Conservation (phyloP, 2,797 vertebrate genomes). For the Sebastes matsubarae region DNA sequence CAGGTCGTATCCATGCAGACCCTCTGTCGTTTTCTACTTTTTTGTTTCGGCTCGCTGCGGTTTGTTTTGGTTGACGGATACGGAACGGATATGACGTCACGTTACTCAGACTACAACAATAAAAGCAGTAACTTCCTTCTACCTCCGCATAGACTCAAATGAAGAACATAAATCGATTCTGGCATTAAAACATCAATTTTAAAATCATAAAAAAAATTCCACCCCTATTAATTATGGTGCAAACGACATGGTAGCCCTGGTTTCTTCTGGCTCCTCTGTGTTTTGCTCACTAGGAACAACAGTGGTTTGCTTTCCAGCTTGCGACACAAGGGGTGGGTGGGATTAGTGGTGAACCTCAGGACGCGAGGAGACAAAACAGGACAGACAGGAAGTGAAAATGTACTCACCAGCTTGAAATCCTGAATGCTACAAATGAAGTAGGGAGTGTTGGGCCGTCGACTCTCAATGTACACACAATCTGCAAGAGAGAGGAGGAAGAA, state of each 20-base stretch:
- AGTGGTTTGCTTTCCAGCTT: constrained; percentile 31
- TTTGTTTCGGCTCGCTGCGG: no score
- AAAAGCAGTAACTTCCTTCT: no score
- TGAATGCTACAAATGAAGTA: constrained; percentile 99
- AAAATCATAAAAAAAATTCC: no score
- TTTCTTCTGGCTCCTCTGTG: constrained; percentile 39
- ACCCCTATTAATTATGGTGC: constrained; percentile 20
- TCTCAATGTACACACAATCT: constrained; percentile 99
- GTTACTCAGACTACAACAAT: no score
- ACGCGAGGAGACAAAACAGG: constrained; percentile 10
- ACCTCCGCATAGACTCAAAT: not conserved
- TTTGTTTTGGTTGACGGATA: no score
- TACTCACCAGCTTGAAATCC: constrained; percentile 99
- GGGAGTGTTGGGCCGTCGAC: constrained; percentile 96
- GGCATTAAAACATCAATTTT: no score
- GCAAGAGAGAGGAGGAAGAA: constrained; percentile 64
- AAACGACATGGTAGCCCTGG: constrained; percentile 3
- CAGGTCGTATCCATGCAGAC: no score
- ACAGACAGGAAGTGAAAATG: constrained; percentile 28
- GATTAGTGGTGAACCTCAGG: constrained; percentile 5
- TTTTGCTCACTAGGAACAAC: constrained; percentile 21
- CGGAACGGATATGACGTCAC: no score
- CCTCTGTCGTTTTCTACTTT: no score
- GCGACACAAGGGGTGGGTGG: not conserved
- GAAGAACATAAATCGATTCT: no score